A percentile compares a stretch with the other conserved stretches of the same genome.
These are phyloP conservation scores for Tetranychus truncatus DNA, from an alignment of 2,888 invertebrate species.

Conservation along the genomic window DNA sequence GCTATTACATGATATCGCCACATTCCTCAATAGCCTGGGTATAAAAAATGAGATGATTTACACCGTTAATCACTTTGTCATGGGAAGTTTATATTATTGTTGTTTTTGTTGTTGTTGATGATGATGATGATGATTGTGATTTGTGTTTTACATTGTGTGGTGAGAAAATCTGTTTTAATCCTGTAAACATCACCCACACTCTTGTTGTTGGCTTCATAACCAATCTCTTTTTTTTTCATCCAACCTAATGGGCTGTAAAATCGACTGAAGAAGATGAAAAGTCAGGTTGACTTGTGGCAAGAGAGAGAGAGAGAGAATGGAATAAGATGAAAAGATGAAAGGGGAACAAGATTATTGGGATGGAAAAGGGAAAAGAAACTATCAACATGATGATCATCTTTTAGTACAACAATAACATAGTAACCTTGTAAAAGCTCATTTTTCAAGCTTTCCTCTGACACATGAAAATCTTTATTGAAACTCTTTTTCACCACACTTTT, in stretches of 20 bases:
- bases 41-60: background rate
- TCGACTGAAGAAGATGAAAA: background rate
- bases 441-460: background rate
- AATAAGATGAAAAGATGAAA: background rate
- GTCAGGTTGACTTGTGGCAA: background rate
- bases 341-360: background rate
- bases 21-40: too few relatives aligned
- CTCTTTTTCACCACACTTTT: too few relatives aligned
- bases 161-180: conserved; percentile 20
- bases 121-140: background rate
- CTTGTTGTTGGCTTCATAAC: background rate
- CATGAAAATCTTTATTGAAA: background rate
- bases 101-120: background rate
- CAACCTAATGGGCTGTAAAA: background rate
- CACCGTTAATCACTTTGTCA: conserved; percentile 1
- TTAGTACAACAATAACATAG: background rate
- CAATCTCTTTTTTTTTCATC: background rate
- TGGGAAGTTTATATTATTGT: background rate
- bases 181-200: conserved; percentile 16
- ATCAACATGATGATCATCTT: background rate
- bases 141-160: conserved; percentile 19
- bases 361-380: background rate
- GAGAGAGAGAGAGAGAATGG: background rate
- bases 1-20: too few relatives aligned
- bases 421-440: background rate